Evolutionary conservation across 2,797 vertebrate species (phyloP).

Genomic region (Oryzias dopingdopingensis): DNA sequence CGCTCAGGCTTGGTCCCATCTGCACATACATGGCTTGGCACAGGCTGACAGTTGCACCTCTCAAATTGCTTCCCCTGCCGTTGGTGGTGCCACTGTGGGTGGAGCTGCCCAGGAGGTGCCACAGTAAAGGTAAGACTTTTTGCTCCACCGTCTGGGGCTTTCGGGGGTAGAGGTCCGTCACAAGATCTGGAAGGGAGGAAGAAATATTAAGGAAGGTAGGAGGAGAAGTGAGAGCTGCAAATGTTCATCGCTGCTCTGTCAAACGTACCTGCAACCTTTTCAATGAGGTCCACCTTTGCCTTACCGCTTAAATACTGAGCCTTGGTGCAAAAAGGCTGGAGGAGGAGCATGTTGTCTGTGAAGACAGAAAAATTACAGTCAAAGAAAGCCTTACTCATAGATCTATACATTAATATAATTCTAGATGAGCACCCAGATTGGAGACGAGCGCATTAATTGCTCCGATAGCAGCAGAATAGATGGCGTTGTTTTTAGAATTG

Average conservation of each 20-base stretch:
- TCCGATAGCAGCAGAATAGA: slow-evolving; percentile 85
- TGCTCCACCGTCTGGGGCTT: slow-evolving; percentile 88
- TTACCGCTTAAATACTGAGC: slow-evolving; percentile 91
- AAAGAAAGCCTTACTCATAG: background rate
- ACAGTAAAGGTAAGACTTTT: slow-evolving; percentile 86
- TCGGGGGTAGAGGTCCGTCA: slow-evolving; percentile 84
- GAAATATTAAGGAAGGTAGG: too few relatives aligned
- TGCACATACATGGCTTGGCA: slow-evolving; percentile 83
- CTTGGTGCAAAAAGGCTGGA: slow-evolving; percentile 93
- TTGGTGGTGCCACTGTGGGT: slow-evolving; percentile 79
- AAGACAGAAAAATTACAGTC: background rate
- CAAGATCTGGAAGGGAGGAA: slow-evolving; percentile 76
- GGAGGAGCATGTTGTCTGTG: slow-evolving; percentile 85
- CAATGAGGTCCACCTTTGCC: slow-evolving; percentile 91
- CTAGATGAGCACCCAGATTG: slow-evolving; percentile 79
- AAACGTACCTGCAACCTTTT: slow-evolving; percentile 88
- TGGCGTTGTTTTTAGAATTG: slow-evolving; percentile 91
- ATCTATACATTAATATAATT: background rate
- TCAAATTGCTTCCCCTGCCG: slow-evolving; percentile 79
- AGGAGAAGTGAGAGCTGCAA: background rate
- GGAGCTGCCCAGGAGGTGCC: slow-evolving; percentile 87
- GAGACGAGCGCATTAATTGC: slow-evolving; percentile 84
- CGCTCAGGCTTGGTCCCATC: slow-evolving; percentile 82
- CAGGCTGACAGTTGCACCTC: slow-evolving; percentile 78
- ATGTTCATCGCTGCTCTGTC: background rate